Percentiles rank a stretch among this genome's conserved stretches.
Conservation (phyloP, 2,888 invertebrate genomes). For the Temnothorax rugatulus region DNA sequence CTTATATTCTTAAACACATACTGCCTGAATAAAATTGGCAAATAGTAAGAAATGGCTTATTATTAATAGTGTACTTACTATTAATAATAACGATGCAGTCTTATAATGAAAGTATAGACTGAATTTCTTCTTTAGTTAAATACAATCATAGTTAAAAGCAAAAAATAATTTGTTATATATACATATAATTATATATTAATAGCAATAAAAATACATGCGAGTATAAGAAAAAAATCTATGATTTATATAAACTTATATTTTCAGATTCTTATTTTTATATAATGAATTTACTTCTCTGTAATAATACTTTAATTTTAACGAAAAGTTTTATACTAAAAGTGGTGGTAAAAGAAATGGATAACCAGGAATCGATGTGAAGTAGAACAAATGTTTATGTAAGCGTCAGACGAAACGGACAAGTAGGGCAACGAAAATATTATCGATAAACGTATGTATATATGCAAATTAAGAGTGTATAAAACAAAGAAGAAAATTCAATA, state of each 20-base stretch:
- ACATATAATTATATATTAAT: not conserved
- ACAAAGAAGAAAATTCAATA: slow-evolving; percentile 44
- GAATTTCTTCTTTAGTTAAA: slow-evolving; percentile 25
- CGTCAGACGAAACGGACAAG: not conserved
- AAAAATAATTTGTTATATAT: not conserved
- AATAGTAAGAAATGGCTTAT: not conserved
- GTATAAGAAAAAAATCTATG: not conserved
- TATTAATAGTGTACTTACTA: not conserved
- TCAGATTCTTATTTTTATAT: not conserved
- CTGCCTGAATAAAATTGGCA: not conserved
- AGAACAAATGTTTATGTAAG: slow-evolving; percentile 18
- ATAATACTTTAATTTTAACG: not conserved
- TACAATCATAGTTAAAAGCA: not conserved
- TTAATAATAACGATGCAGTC: slow-evolving; percentile 1
- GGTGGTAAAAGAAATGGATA: not conserved
- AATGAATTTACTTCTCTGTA: not conserved
- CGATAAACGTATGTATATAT: not conserved
- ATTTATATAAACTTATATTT: not conserved
- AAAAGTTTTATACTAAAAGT: slow-evolving; percentile 1
- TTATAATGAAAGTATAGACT: not conserved
- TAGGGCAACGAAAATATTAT: slow-evolving; percentile 7
- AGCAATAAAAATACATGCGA: not conserved
- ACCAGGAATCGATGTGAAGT: not conserved
- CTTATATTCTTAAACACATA: not conserved
- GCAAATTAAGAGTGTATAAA: slow-evolving; percentile 20